Conservation (phyloP, 2,888 invertebrate species). For the Drosophila meridiana region DNA sequence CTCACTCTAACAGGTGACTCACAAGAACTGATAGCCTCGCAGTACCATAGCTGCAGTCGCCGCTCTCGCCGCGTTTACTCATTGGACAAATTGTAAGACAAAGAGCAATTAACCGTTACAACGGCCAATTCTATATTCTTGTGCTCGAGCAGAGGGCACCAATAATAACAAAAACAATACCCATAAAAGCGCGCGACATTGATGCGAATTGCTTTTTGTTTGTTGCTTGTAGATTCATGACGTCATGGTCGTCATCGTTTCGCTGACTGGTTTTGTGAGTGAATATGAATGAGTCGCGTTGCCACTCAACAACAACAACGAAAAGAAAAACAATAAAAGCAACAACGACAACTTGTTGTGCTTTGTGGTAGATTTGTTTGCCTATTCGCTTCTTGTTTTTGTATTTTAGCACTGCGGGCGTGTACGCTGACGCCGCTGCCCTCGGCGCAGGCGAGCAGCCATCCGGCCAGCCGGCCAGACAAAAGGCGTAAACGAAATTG, state of each 20-base stretch:
- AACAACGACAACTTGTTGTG: constrained; percentile 50
- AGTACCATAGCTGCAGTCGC: constrained; percentile 9
- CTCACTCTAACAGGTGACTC: constrained; percentile 35
- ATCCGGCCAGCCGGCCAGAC: constrained; percentile 21
- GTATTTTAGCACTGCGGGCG: constrained; percentile 28
- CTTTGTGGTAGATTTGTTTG: constrained; percentile 41
- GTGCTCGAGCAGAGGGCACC: constrained; percentile 41
- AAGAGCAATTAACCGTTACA: constrained; percentile 39
- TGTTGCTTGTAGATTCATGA: constrained; percentile 52
- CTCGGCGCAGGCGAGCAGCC: constrained; percentile 7
- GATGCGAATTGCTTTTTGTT: constrained; percentile 12
- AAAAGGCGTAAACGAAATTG: constrained; percentile 54
- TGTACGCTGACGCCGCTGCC: constrained; percentile 36
- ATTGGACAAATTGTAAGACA: constrained; percentile 25
- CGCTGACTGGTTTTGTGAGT: constrained; percentile 16
- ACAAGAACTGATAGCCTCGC: constrained; percentile 24
- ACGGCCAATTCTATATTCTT: constrained; percentile 22
- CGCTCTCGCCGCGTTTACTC: constrained; percentile 15
- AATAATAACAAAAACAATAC: constrained; percentile 21
- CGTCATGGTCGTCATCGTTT: constrained; percentile 51
- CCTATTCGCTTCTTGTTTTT: constrained; percentile 29
- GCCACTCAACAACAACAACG: constrained; percentile 19
- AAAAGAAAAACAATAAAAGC: constrained; percentile 24
- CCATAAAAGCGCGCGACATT: constrained; percentile 26
- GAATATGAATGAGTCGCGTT: constrained; percentile 30